Percentiles rank a stretch among this genome's conserved stretches.
These are phyloP conservation scores for Micronisus gabar DNA, from an alignment of 2,113 vertebrate genomes.

Conservation along the genomic window DNA sequence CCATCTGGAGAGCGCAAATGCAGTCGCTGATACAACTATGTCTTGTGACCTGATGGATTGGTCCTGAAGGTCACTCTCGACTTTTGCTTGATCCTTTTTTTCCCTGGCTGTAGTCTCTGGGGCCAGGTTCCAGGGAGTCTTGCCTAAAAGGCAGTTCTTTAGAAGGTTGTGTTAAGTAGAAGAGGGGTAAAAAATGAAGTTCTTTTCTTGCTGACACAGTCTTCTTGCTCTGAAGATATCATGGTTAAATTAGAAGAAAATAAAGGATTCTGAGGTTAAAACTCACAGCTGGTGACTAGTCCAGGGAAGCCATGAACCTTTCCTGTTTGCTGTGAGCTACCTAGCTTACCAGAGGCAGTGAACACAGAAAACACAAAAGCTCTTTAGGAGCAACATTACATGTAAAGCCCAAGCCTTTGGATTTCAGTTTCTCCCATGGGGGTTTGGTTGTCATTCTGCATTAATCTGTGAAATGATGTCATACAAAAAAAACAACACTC, in stretches of 20 bases:
- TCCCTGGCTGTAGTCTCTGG: not conserved
- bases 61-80: not conserved
- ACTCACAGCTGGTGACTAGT: not conserved
- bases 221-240: not conserved
- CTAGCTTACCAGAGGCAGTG: not conserved
- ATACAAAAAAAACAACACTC: not conserved
- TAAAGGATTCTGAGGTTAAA: not conserved
- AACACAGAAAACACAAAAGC: not conserved
- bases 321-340: not conserved
- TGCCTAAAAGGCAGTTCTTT: not conserved
- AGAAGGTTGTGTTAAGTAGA: not conserved
- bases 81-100: not conserved
- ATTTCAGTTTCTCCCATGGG: not conserved
- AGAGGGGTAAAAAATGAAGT: not conserved
- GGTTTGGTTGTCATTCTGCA: not conserved
- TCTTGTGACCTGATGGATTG: not conserved
- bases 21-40: not conserved
- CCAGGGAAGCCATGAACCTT: not conserved
- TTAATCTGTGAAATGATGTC: not conserved
- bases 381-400: not conserved
- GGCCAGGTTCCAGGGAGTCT: not conserved
- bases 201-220: not conserved
- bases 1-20: not conserved
- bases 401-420: not conserved
- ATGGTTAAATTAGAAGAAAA: not conserved